phyloP scores from a whole-genome alignment of 2,797 vertebrate species.

The Tiaroga cobitis region DNA sequence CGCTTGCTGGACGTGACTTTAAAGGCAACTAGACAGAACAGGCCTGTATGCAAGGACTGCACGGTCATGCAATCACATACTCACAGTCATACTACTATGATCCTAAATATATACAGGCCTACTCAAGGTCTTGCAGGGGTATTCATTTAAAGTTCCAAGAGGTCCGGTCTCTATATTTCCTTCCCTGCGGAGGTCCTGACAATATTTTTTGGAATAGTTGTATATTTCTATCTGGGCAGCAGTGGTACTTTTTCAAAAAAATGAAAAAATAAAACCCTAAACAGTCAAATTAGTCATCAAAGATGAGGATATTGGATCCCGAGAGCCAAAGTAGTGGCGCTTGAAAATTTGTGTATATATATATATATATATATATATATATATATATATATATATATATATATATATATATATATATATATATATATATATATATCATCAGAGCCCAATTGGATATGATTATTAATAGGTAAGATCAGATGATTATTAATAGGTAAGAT shows the following conservation, averaged over 20 bases:
- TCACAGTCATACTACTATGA: background rate
- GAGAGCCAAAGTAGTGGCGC: background rate
- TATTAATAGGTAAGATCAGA: background rate
- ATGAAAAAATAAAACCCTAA: background rate
- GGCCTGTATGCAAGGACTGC: background rate
- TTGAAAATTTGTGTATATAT: too few relatives aligned
- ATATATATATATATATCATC: background rate
- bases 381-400: background rate
- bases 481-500: background rate
- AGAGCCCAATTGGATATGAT: background rate
- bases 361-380: too few relatives aligned
- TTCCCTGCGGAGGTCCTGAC: background rate
- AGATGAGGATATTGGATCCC: too few relatives aligned
- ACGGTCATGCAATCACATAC: background rate
- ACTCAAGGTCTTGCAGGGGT: background rate
- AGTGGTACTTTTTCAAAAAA: background rate
- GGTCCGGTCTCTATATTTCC: background rate
- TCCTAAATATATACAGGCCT: background rate
- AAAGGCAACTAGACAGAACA: conserved; percentile 3
- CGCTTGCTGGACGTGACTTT: conserved; percentile 7
- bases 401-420: too few relatives aligned
- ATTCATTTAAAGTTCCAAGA: background rate
- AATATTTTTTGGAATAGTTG: background rate
- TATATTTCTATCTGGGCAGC: background rate
- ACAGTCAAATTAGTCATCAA: background rate